Evolutionary conservation across 1,140 invertebrate species (phyloP).

Genomic region (Drosophila bipectinata): DNA sequence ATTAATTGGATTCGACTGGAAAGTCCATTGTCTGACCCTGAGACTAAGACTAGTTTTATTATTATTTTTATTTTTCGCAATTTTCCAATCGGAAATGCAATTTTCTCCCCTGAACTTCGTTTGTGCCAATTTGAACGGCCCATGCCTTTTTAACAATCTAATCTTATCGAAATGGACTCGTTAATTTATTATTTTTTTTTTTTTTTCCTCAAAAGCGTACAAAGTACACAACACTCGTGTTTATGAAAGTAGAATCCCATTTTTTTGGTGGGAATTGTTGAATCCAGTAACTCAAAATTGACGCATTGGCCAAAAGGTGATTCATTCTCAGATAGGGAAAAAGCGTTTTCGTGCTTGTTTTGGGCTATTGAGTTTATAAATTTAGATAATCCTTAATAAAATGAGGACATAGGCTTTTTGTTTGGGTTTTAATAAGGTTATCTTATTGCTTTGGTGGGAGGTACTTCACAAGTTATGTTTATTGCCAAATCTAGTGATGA

Average conservation of each 20-base stretch:
- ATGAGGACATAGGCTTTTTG: conserved; percentile 3
- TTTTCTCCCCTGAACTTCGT: conserved; percentile 28
- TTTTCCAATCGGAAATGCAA: conserved; percentile 52
- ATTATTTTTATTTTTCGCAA: conserved; percentile 35
- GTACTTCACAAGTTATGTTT: no score
- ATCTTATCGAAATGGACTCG: conserved; percentile 42
- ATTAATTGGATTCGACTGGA: conserved; percentile 56
- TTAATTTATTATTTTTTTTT: conserved; percentile 37
- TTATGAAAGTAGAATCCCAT: conserved; percentile 37
- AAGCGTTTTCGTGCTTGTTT: conserved; percentile 16
- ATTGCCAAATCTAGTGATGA: neutral
- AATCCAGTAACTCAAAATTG: conserved; percentile 36
- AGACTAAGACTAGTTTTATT: conserved; percentile 15
- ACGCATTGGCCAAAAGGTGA: conserved; percentile 19
- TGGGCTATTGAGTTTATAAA: conserved; percentile 5
- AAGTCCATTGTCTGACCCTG: conserved; percentile 50
- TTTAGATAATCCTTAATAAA: conserved; percentile 3
- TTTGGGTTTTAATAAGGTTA: no score
- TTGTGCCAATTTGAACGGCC: conserved; percentile 11
- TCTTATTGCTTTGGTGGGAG: neutral
- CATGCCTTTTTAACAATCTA: conserved; percentile 24
- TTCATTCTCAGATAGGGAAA: conserved; percentile 28
- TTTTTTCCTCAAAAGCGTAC: conserved; percentile 8
- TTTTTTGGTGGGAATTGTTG: conserved; percentile 1
- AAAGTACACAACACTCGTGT: conserved; percentile 27